Conservation (phyloP, 2,797 vertebrate genomes). For the Fringilla coelebs region DNA sequence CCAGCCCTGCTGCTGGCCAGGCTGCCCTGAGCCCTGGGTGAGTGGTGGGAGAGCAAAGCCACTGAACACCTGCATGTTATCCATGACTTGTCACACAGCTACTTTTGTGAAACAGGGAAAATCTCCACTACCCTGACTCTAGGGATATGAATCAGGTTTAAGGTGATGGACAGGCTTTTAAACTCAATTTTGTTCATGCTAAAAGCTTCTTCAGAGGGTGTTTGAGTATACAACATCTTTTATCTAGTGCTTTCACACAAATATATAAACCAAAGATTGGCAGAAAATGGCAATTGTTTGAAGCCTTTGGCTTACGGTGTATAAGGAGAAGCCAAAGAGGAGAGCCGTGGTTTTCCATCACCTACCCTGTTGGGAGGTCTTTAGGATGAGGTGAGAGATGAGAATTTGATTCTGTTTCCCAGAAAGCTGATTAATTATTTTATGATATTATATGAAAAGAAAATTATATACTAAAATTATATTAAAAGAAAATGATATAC, state of each 20-base stretch:
- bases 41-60: neutral
- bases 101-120: neutral
- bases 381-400: neutral
- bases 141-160: neutral
- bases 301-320: neutral
- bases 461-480: no score
- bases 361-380: neutral
- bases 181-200: neutral
- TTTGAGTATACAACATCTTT: neutral
- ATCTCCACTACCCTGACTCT: neutral
- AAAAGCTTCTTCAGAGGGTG: neutral
- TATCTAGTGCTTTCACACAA: neutral
- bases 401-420: neutral
- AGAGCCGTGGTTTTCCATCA: neutral
- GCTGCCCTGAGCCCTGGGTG: neutral
- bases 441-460: no score
- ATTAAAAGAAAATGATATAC: no score
- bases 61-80: neutral
- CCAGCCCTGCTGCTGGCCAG: fast-evolving
- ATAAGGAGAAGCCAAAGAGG: neutral
- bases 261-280: neutral
- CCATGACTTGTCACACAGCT: neutral
- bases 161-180: neutral
- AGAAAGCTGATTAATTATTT: neutral
- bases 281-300: neutral